Base-by-base conservation (phyloP, 2,113 vertebrate species). In the Colinus virginianus region DNA sequence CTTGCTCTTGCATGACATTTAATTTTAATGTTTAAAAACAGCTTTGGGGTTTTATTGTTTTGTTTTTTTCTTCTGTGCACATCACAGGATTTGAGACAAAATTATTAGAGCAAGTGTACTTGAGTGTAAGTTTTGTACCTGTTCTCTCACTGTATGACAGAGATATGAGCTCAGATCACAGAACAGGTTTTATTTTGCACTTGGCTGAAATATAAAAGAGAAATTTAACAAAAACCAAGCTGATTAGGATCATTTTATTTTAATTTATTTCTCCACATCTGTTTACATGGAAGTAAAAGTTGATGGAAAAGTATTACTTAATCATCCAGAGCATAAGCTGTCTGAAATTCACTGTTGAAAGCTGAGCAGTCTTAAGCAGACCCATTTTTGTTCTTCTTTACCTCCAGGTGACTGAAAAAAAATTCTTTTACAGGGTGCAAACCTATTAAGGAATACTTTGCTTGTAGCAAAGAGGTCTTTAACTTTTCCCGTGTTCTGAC, bases 231-330 rank as follows among this genome's bases (percentile, higher is more conserved):
- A 88, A 84, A 88, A 11, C 2, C 67, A 89, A 80, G 69, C 34
- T 64, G 58, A 67, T 84, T 79, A 69, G 9, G 30, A 63, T 71
- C 4, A 36, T 13, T 86, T 81, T 63, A 83, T 55, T 93, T 95
- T 72, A 93, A 94, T 72, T 87, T 69, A 43, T 48, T 71, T 84
- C 20, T 83, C 93, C 46, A 64, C 49, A 46, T 83, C 18, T 34
- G 25, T 75, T 91, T 93, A 76, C 69, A 72, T 42, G 16, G 76
- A 91, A 94, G 21, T 71, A 72, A 36, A 92, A 94, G 40, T 36
- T 87, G 53, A 83, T 55, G 7, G 12, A 90, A 87, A 67, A 6
- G 13, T 22, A 46, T 84, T 62, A 21, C 6, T 23, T n/a, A 46
- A 36, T 89, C 62, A 80, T 12, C 90, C 61, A 45, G 40, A 16